These are phyloP conservation scores for Gephyroberyx darwinii DNA, from an alignment of 2,797 vertebrate species.

Conservation along the genomic window DNA sequence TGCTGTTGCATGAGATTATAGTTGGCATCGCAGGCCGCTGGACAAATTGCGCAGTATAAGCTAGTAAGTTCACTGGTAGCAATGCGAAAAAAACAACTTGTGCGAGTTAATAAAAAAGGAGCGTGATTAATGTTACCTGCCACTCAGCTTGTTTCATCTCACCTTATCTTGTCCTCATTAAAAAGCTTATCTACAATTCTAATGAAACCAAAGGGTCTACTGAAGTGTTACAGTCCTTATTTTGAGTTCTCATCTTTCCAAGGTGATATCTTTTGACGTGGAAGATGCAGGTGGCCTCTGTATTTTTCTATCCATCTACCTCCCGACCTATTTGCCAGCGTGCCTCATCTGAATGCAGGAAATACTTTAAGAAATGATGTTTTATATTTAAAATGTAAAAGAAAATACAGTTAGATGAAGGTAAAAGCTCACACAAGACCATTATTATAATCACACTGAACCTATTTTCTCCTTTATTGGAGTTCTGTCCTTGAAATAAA, in stretches of 20 bases:
- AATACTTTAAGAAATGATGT: not conserved
- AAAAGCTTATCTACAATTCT: conserved; percentile 42
- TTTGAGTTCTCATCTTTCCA: not conserved
- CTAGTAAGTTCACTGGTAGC: conserved; percentile 23
- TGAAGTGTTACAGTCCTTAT: conserved; percentile 9
- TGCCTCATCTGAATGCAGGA: conserved; percentile 18
- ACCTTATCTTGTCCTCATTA: conserved; percentile 28
- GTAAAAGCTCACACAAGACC: not conserved
- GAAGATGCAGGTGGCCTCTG: not conserved
- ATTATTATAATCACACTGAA: conserved; percentile 20
- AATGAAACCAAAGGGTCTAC: conserved; percentile 20
- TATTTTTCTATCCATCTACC: conserved; percentile 9
- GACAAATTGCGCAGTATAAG: conserved; percentile 4
- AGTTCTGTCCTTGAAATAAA: conserved; percentile 72
- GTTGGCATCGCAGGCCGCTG: not conserved
- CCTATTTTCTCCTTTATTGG: conserved; percentile 38
- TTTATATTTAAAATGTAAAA: conserved; percentile 25
- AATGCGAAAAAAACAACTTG: conserved; percentile 12
- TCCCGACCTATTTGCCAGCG: not conserved
- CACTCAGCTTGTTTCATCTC: conserved; percentile 23
- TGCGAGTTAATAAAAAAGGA: conserved; percentile 32
- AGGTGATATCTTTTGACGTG: not conserved
- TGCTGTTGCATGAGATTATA: not conserved
- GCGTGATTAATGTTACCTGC: conserved; percentile 36
- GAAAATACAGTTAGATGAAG: not conserved